Conservation (phyloP, 2,888 invertebrate genomes). For the Leptarthrus brevirostris region DNA sequence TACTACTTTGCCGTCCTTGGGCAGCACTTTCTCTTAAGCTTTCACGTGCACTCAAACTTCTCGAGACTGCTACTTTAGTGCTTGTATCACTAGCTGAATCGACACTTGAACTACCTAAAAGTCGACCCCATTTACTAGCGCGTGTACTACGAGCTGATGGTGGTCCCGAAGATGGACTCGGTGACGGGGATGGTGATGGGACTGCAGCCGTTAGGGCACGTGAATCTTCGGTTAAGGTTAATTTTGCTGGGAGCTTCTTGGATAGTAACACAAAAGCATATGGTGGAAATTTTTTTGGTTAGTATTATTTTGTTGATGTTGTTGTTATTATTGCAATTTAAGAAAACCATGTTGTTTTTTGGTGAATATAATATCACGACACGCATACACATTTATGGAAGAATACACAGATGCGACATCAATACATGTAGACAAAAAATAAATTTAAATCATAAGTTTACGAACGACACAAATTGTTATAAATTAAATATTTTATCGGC, state of each 20-base stretch:
- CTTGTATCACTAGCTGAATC: conserved; percentile 78
- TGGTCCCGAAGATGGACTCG: conserved; percentile 68
- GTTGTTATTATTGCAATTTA: background rate
- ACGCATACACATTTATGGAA: background rate
- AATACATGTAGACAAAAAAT: conserved; percentile 21
- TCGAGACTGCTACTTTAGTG: conserved; percentile 69
- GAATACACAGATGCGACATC: conserved; percentile 43
- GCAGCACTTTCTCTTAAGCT: conserved; percentile 67
- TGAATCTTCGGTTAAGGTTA: conserved; percentile 67
- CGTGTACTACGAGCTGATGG: conserved; percentile 70
- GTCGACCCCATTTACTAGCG: conserved; percentile 83
- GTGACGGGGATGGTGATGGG: conserved; percentile 67
- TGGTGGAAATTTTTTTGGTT: conserved; percentile 20
- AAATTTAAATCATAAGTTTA: conserved; percentile 30
- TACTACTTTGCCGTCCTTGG: conserved; percentile 67
- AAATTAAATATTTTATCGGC: background rate
- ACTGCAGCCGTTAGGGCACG: conserved; percentile 64
- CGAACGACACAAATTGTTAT: background rate
- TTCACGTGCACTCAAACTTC: conserved; percentile 71
- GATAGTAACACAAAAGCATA: conserved; percentile 55
- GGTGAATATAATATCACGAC: conserved; percentile 14
- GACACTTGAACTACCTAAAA: conserved; percentile 82
- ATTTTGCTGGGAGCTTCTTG: conserved; percentile 67
- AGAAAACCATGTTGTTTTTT: background rate
- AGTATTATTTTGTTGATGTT: background rate